Conservation (phyloP, 30 jellyfish, hydroid and myxozoan species). For the Mastigias papua region DNA sequence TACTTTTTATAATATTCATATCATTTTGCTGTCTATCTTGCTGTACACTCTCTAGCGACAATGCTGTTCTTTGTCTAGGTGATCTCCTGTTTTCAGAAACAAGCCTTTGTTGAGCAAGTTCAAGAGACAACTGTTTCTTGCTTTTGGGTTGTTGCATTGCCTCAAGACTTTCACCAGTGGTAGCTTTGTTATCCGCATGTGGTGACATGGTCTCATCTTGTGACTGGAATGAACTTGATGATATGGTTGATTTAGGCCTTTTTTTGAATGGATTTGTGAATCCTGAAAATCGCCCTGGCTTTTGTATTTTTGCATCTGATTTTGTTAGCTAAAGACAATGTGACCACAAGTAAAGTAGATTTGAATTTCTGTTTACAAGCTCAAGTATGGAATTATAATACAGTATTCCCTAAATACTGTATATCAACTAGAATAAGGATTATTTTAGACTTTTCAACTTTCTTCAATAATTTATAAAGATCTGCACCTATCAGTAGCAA, state of each 20-base stretch:
- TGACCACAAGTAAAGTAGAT: constrained; percentile 9
- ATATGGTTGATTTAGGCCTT: constrained; percentile 34
- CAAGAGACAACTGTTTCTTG: constrained; percentile 51
- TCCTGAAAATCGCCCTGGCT: constrained; percentile 46
- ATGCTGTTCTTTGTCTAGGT: constrained; percentile 35
- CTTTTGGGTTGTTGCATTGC: neutral
- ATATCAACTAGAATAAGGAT: no score
- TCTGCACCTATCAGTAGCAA: no score
- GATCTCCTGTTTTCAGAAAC: constrained; percentile 50
- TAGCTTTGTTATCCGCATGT: neutral
- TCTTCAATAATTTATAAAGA: no score
- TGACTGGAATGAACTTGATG: constrained; percentile 16
- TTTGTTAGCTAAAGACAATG: constrained; percentile 25
- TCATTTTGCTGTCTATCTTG: neutral
- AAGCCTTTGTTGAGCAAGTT: constrained; percentile 42
- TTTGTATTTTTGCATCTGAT: constrained; percentile 18
- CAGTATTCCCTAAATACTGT: no score
- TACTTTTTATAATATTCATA: neutral
- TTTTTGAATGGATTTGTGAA: constrained; percentile 56
- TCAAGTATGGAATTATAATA: no score
- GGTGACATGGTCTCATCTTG: neutral
- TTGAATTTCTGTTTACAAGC: no score
- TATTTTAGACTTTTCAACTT: no score
- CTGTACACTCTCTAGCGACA: neutral
- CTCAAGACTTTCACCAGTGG: neutral